Percentiles rank a stretch among this genome's conserved stretches.
phyloP scores from a whole-genome alignment of 2,113 vertebrate genomes.

The Hippocampus abdominalis region DNA sequence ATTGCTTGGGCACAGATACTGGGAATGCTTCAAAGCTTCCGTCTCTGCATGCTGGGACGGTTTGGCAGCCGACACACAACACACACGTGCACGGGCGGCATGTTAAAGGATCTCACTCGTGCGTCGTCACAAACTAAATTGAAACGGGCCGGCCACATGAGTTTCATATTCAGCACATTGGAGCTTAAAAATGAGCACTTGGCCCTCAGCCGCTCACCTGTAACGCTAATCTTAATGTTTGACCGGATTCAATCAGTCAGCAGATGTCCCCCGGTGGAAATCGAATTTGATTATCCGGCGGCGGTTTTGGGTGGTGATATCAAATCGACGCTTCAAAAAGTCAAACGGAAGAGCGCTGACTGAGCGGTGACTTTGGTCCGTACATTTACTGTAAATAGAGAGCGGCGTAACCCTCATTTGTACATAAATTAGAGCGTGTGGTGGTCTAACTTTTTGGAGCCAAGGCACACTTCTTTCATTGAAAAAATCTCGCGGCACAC shows the following conservation, averaged over 20 bases:
- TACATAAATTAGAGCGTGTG: too few species aligned
- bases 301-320: not conserved
- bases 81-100: conserved; percentile 16
- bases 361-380: not conserved
- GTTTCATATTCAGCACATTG: conserved; percentile 54
- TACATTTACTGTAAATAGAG: not conserved
- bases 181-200: conserved; percentile 36
- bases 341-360: not conserved
- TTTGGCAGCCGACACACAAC: conserved; percentile 29
- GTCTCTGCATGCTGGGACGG: conserved; percentile 18
- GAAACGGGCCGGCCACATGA: conserved; percentile 44
- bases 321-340: not conserved
- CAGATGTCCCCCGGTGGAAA: conserved; percentile 25
- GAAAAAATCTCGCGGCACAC: too few species aligned
- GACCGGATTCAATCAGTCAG: conserved; percentile 53
- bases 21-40: conserved; percentile 66
- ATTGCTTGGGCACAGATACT: conserved; percentile 58
- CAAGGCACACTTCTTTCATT: too few species aligned
- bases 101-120: conserved; percentile 14
- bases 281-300: not conserved
- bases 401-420: not conserved
- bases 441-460: too few species aligned
- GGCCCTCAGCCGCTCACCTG: conserved; percentile 57
- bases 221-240: conserved; percentile 64
- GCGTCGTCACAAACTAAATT: conserved; percentile 55